A percentile compares a stretch with the other conserved stretches of the same genome.
phyloP scores from a whole-genome alignment of 37 sponge, comb jelly and placozoan genomes.

The Crambe crambe region DNA sequence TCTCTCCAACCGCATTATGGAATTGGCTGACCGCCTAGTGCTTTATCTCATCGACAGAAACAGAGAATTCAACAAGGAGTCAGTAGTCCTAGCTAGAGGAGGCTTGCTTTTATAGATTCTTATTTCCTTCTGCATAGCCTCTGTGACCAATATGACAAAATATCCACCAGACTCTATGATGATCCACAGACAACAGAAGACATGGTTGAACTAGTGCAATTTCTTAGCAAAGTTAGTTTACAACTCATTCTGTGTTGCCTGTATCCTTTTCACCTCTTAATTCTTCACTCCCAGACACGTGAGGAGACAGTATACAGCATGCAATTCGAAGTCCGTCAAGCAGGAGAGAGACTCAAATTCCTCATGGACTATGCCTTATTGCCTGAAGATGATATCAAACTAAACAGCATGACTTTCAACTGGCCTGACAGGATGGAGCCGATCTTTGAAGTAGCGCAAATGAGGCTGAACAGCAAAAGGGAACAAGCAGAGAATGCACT shows the following conservation, averaged over 20 bases:
- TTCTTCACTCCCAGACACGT: conserved; percentile 39
- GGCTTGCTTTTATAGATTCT: background rate
- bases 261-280: background rate
- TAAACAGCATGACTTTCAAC: conserved; percentile 88
- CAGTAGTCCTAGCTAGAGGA: conserved; percentile 24
- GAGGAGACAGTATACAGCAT: conserved; percentile 70
- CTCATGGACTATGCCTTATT: conserved; percentile 88
- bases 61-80: conserved; percentile 85
- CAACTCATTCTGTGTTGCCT: background rate
- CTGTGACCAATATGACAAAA: conserved; percentile 87
- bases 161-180: conserved; percentile 78
- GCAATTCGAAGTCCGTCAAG: conserved; percentile 74
- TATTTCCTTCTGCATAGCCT: conserved; percentile 43
- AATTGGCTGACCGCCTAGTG: conserved; percentile 56
- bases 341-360: conserved; percentile 82
- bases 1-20: conserved; percentile 31
- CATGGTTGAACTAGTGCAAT: conserved; percentile 78
- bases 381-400: conserved; percentile 88
- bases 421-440: conserved; percentile 95
- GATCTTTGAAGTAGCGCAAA: conserved; percentile 89
- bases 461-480: conserved; percentile 62
- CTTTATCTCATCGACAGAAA: conserved; percentile 66
- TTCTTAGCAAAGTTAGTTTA: conserved; percentile 68
- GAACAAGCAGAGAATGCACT: conserved; percentile 79
- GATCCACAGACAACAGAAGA: conserved; percentile 85